phyloP scores from a whole-genome alignment of 2,888 invertebrate species.

The Malthinus seriepunctatus region DNA sequence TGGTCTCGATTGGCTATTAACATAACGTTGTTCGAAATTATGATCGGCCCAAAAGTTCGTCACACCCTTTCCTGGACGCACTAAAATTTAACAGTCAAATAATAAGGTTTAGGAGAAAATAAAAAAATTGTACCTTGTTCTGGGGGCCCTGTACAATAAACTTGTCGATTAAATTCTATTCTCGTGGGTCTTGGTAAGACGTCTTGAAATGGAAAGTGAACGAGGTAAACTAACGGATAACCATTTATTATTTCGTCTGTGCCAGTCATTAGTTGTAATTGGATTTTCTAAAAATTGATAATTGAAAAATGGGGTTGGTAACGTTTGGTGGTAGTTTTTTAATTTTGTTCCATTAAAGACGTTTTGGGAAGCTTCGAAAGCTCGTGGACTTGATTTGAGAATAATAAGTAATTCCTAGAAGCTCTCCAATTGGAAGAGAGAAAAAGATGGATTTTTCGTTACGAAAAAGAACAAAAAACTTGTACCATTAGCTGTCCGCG shows the following conservation, averaged over 20 bases:
- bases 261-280: background rate
- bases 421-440: too few species aligned
- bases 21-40: background rate
- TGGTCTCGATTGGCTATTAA: too few species aligned
- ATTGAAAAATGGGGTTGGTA: background rate
- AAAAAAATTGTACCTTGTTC: background rate
- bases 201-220: slow-evolving; percentile 3
- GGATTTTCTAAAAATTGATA: slow-evolving; percentile 5
- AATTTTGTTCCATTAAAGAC: too few species aligned
- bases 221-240: background rate
- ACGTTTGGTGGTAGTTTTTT: too few species aligned
- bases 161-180: background rate
- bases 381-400: too few species aligned
- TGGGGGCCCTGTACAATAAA: background rate
- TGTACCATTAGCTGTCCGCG: too few species aligned
- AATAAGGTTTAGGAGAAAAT: background rate
- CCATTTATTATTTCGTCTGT: background rate
- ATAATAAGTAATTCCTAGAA: too few species aligned
- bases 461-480: too few species aligned
- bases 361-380: too few species aligned
- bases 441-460: too few species aligned
- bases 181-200: background rate
- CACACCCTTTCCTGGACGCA: background rate
- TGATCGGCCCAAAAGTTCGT: slow-evolving; percentile 5
- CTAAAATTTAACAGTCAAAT: background rate